phyloP scores from a whole-genome alignment of 1,140 invertebrate species.

The Arion vulgaris region DNA sequence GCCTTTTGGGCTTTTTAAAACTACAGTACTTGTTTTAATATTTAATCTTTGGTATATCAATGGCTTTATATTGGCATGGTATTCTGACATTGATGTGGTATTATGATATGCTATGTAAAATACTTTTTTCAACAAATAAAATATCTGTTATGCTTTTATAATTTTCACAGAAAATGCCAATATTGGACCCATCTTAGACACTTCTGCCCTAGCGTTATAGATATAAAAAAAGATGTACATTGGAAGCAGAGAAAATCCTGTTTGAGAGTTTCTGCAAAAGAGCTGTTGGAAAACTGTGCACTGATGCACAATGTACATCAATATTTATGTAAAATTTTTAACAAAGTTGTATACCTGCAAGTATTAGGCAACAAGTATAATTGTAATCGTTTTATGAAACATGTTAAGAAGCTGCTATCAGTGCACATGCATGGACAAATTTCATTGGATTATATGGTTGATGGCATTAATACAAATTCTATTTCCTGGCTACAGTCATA shows the following conservation, averaged over 20 bases:
- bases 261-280: not conserved
- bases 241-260: not conserved
- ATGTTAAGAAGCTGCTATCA: conserved; percentile 11
- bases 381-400: conserved; percentile 21
- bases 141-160: too few relatives aligned
- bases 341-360: not conserved
- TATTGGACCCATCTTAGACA: conserved; percentile 8
- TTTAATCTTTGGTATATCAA: too few relatives aligned
- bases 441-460: conserved; percentile 4
- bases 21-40: too few relatives aligned
- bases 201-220: conserved; percentile 11
- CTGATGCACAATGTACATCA: not conserved
- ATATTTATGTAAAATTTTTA: not conserved
- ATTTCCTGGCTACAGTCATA: conserved; percentile 10
- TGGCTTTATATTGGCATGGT: too few relatives aligned
- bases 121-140: too few relatives aligned
- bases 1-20: too few relatives aligned
- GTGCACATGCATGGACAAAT: not conserved
- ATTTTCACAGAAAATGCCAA: conserved; percentile 22
- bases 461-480: conserved; percentile 1
- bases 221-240: not conserved
- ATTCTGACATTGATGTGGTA: too few relatives aligned
- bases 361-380: conserved; percentile 7
- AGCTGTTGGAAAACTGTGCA: not conserved
- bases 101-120: too few relatives aligned